Conservation (phyloP, 2,113 vertebrate genomes). For the Archocentrus centrarchus region DNA sequence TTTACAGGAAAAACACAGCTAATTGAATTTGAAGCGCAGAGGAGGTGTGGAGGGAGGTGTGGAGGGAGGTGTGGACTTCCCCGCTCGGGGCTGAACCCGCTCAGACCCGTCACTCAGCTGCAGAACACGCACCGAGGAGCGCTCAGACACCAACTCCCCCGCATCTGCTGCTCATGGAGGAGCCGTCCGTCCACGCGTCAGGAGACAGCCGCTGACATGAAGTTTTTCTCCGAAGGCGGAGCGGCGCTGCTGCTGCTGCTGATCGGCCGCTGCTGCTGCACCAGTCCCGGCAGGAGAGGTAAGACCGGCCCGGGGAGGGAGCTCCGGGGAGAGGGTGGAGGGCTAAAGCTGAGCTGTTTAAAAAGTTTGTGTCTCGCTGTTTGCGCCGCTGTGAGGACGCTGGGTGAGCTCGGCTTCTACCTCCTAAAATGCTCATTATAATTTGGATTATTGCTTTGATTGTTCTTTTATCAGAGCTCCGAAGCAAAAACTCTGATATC, state of each 20-base stretch:
- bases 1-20: neutral
- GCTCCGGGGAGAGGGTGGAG: neutral
- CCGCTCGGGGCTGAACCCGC: neutral
- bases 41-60: neutral
- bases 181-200: neutral
- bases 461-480: too few relatives aligned
- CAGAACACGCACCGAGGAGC: neutral
- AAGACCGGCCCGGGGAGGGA: neutral
- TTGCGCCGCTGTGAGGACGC: neutral
- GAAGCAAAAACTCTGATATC: too few relatives aligned
- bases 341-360: neutral
- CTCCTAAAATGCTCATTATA: too few relatives aligned
- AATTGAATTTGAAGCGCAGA: neutral
- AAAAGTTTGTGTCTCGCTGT: neutral
- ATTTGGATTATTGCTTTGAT: too few relatives aligned
- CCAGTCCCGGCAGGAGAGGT: conserved; percentile 53
- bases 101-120: conserved; percentile 1
- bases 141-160: too few relatives aligned
- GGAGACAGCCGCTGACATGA: conserved; percentile 20
- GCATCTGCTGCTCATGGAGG: neutral
- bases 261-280: conserved; percentile 51
- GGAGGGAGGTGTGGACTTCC: neutral
- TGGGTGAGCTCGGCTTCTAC: too few relatives aligned
- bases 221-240: neutral
- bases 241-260: conserved; percentile 48